Evolutionary conservation across 2,888 invertebrate species (phyloP).

Genomic region (Tenthredo livida): DNA sequence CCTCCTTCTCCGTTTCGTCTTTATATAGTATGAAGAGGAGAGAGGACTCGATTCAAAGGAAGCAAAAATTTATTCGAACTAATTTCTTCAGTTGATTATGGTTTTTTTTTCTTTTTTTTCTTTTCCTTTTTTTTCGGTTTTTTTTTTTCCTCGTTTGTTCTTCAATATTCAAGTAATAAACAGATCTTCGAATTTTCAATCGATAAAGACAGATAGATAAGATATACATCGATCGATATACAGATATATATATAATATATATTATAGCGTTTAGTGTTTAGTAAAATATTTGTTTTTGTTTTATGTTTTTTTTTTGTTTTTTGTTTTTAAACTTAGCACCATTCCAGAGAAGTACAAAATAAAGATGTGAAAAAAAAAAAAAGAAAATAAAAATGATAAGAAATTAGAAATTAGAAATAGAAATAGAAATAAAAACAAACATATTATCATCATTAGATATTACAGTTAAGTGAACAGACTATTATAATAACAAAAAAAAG

Average conservation of each 20-base stretch:
- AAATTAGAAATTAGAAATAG: slow-evolving; percentile 58
- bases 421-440: slow-evolving; percentile 48
- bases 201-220: background rate
- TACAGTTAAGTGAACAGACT: slow-evolving; percentile 59
- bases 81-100: slow-evolving; percentile 17
- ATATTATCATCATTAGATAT: slow-evolving; percentile 54
- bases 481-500: slow-evolving; percentile 19
- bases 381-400: slow-evolving; percentile 54
- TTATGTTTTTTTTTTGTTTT: too few species aligned
- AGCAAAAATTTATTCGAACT: slow-evolving; percentile 54
- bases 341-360: slow-evolving; percentile 70
- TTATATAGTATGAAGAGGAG: slow-evolving; percentile 55
- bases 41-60: slow-evolving; percentile 57
- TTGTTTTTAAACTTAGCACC: slow-evolving; percentile 60
- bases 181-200: slow-evolving; percentile 13
- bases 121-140: slow-evolving; percentile 42
- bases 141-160: slow-evolving; percentile 42
- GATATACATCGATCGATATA: background rate
- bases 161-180: slow-evolving; percentile 42
- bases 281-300: background rate
- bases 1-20: slow-evolving; percentile 61
- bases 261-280: background rate
- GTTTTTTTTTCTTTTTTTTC: slow-evolving; percentile 43
- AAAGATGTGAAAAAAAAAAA: slow-evolving; percentile 62
- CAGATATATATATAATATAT: too few species aligned